Evolutionary conservation across 2,113 vertebrate species (phyloP).

Genomic region (Phalacrocorax aristotelis): DNA sequence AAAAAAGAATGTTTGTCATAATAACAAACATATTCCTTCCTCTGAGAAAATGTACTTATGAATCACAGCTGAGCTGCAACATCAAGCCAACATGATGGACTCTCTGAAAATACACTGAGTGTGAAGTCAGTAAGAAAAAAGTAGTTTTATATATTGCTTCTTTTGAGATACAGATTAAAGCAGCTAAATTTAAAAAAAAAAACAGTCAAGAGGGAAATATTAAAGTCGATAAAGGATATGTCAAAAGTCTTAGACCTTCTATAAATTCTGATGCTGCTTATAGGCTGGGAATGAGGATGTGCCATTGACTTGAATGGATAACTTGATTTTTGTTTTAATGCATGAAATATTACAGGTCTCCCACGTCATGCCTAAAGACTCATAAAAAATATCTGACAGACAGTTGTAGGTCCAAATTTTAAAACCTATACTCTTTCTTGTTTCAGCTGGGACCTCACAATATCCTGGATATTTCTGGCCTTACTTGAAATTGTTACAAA

Average conservation of each 20-base stretch:
- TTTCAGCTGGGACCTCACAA: background rate
- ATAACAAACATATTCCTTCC: background rate
- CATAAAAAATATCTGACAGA: background rate
- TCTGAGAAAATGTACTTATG: background rate
- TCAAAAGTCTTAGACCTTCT: background rate
- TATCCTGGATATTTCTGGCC: background rate
- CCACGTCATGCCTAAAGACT: background rate
- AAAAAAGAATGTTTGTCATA: background rate
- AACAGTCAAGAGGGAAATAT: background rate
- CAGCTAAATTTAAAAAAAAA: background rate
- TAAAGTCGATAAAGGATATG: background rate
- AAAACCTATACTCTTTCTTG: background rate
- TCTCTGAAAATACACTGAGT: background rate
- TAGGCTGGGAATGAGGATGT: background rate
- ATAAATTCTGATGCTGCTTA: background rate
- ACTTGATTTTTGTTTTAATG: background rate
- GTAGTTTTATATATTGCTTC: background rate
- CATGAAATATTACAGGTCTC: background rate
- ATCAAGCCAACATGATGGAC: background rate
- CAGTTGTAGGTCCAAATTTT: background rate
- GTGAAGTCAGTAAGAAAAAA: background rate
- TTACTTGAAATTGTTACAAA: background rate
- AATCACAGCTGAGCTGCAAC: background rate
- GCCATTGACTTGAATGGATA: background rate
- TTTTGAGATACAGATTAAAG: background rate